Evolutionary conservation across 1,140 invertebrate species (phyloP), one percentile per base, ranked within the genome.

Genomic region (Limonius californicus): DNA sequence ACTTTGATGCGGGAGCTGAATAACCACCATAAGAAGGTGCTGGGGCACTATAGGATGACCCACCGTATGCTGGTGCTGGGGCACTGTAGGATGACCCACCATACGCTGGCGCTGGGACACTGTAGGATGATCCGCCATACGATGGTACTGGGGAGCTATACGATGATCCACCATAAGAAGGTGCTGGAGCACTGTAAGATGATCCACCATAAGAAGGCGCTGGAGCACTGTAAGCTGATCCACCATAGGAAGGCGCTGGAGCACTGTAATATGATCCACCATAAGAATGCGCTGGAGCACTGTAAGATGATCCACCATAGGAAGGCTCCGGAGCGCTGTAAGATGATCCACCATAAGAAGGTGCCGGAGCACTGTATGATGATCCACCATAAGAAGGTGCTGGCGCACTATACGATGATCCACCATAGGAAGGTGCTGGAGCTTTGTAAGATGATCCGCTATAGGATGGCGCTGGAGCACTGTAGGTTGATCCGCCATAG

Each of bases 41-140:
- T 20, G 63, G 57, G n/a, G 63, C 39, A 15, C 18, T 30, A 39
- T 68, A 64, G 7, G 63, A 59, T 53, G 68, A 61, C 18, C 62
- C 59, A 35, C 16, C 14, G 45, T 66, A 67, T 35, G 69, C 59
- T 23, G 64, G 61, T 19, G 57, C 64, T 11, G 6, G 2, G n/a
- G n/a, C n/a, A n/a, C n/a, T n/a, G 16, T 50, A 50, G 1, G 45
- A 19, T 19, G 45, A 8, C 1, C 8, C 45, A n/a, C 4, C 4
- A n/a, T 61, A 63, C 20, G 11, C 15, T 27, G 64, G 57, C 30
- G 63, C 54, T n/a, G n/a, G n/a, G n/a, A n/a, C n/a, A n/a, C n/a
- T n/a, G n/a, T n/a, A n/a, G n/a, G n/a, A n/a, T n/a, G n/a, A n/a
- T n/a, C n/a, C n/a, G n/a, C n/a, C n/a, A n/a, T n/a, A n/a, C n/a